phyloP scores from a whole-genome alignment of 2,888 invertebrate genomes.

The Chymomyza amoena region DNA sequence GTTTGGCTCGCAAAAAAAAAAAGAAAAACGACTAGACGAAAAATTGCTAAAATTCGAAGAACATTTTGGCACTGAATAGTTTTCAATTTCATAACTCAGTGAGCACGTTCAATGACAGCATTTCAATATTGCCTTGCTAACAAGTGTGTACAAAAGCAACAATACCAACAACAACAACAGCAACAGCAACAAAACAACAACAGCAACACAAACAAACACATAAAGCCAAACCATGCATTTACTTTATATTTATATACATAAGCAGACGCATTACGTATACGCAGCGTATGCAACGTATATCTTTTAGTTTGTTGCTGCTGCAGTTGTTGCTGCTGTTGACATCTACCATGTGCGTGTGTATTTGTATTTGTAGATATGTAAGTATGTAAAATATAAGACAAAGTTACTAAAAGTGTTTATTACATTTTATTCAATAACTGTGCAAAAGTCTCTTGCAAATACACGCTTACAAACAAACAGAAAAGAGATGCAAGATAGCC shows the following conservation, averaged over 20 bases:
- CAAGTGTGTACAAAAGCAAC: slow-evolving; percentile 25
- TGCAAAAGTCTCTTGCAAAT: slow-evolving; percentile 31
- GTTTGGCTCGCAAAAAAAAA: slow-evolving; percentile 11
- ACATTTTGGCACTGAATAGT: slow-evolving; percentile 68
- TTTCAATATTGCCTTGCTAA: slow-evolving; percentile 67
- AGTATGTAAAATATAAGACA: slow-evolving; percentile 54
- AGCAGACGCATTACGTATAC: slow-evolving; percentile 51
- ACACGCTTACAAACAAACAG: slow-evolving; percentile 1
- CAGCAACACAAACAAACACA: slow-evolving; percentile 17
- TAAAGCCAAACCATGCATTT: slow-evolving; percentile 36
- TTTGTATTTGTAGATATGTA: slow-evolving; percentile 16
- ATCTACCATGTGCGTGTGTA: not conserved
- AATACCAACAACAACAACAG: slow-evolving; percentile 1
- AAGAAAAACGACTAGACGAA: not conserved
- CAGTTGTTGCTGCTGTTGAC: not conserved
- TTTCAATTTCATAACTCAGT: slow-evolving; percentile 78
- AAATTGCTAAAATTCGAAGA: slow-evolving; percentile 56
- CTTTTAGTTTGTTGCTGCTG: not conserved
- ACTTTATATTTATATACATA: not conserved
- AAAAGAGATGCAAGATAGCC: not conserved
- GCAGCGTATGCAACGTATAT: slow-evolving; percentile 43
- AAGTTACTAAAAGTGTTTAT: slow-evolving; percentile 71
- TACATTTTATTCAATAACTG: slow-evolving; percentile 70
- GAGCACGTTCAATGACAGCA: slow-evolving; percentile 72
- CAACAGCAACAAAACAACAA: slow-evolving; percentile 6